Evolutionary conservation across 2,113 vertebrate species (phyloP).

Genomic region (Neodontobutis hainanensis): DNA sequence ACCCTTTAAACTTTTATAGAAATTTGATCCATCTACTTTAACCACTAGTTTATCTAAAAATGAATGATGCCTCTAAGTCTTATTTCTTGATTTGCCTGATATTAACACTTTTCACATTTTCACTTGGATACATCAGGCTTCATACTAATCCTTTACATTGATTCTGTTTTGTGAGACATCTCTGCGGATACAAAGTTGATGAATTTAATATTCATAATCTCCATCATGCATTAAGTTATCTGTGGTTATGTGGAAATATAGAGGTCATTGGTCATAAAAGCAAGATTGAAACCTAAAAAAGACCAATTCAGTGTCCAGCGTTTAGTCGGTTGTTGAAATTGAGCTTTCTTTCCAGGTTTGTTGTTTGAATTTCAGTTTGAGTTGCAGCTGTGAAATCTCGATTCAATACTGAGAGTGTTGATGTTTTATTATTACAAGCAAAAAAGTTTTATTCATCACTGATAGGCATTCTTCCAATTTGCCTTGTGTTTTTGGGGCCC

Average conservation of each 20-base stretch:
- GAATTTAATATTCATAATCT: no score
- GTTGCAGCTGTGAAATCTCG: no score
- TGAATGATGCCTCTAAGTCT: neutral
- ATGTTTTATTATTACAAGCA: conserved; percentile 10
- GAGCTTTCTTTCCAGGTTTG: neutral
- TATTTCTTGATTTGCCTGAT: neutral
- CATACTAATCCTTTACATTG: neutral
- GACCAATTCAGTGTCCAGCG: neutral
- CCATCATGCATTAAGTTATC: neutral
- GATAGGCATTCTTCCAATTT: neutral
- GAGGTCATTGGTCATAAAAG: neutral
- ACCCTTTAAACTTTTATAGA: neutral
- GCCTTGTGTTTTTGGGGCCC: neutral
- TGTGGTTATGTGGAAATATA: neutral
- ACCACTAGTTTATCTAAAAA: neutral
- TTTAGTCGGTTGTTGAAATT: conserved; percentile 7
- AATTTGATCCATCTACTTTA: neutral
- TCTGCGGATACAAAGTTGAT: neutral
- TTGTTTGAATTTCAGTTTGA: no score
- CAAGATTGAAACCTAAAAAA: neutral
- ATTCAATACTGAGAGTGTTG: neutral
- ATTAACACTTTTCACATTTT: conserved; percentile 12
- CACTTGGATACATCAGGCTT: neutral
- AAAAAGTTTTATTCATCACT: neutral
- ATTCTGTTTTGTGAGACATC: neutral